A percentile compares a stretch with the other conserved stretches of the same genome.
These are phyloP conservation scores for Seriola aureovittata DNA, from an alignment of 2,113 vertebrate genomes.

Conservation along the genomic window DNA sequence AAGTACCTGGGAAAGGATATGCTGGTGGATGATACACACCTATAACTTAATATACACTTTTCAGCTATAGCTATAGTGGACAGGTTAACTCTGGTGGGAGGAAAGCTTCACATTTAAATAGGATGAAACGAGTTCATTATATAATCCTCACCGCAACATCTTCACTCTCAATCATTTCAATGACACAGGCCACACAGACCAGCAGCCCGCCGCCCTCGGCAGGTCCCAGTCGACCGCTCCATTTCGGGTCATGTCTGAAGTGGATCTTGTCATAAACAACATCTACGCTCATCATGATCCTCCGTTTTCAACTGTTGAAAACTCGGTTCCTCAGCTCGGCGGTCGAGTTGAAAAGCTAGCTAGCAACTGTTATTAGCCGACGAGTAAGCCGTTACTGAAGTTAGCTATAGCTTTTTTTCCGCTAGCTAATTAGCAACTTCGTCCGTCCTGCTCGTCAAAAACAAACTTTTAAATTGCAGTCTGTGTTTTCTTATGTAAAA, in stretches of 20 bases:
- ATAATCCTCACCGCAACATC: slow-evolving; percentile 82
- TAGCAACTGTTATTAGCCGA: neutral
- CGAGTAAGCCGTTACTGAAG: neutral
- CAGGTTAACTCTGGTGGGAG: neutral
- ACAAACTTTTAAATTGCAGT: neutral
- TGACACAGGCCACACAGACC: slow-evolving; percentile 89
- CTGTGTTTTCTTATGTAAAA: neutral
- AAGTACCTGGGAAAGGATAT: neutral
- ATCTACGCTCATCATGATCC: slow-evolving; percentile 62
- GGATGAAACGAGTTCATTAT: neutral
- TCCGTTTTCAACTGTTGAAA: neutral
- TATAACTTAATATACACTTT: neutral
- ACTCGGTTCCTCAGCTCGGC: neutral
- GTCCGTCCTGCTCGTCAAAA: neutral
- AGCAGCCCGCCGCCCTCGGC: slow-evolving; percentile 49
- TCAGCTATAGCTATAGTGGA: neutral
- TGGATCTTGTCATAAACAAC: slow-evolving; percentile 81
- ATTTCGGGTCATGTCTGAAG: slow-evolving; percentile 83
- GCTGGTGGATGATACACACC: neutral
- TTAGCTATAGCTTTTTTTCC: neutral
- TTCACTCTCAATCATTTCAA: slow-evolving; percentile 86
- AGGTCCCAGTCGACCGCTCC: slow-evolving; percentile 73
- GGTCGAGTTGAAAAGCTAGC: neutral
- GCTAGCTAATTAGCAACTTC: neutral
- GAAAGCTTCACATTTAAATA: neutral